A percentile compares a stretch with the other conserved stretches of the same genome.
Conservation (phyloP, 37 sponge, comb jelly and placozoan species). For the Dysidea cf. avara region DNA sequence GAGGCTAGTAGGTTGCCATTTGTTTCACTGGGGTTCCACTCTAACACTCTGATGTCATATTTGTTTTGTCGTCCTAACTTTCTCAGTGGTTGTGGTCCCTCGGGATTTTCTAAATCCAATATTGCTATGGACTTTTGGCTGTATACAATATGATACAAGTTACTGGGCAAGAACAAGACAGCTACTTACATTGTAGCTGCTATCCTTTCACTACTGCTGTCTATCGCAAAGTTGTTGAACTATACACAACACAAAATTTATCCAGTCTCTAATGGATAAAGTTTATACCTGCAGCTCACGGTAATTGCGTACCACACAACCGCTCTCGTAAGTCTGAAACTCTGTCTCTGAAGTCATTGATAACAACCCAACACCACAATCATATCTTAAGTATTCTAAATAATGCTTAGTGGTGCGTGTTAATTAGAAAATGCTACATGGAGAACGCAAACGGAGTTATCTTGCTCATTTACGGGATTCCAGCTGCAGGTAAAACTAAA, state of each 20-base stretch:
- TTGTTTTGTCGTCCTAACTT: conserved; percentile 65
- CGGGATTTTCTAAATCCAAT: conserved; percentile 3
- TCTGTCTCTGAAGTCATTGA: too few species aligned
- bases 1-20: conserved; percentile 61
- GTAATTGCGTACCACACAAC: too few species aligned
- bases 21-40: conserved; percentile 73
- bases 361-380: too few species aligned
- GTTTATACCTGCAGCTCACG: too few species aligned
- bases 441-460: background rate
- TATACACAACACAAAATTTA: background rate
- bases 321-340: too few species aligned
- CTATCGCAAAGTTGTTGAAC: conserved; percentile 68
- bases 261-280: too few species aligned
- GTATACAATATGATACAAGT: too few species aligned
- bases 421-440: too few species aligned
- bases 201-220: conserved; percentile 56
- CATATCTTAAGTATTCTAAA: too few species aligned
- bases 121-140: too few species aligned
- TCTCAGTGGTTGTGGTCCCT: conserved; percentile 45
- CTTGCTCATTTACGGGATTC: conserved; percentile 64
- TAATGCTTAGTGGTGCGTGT: too few species aligned
- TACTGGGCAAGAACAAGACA: too few species aligned
- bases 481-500: conserved; percentile 67
- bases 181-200: conserved; percentile 70
- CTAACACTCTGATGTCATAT: conserved; percentile 71